phyloP scores from a whole-genome alignment of 2,113 vertebrate species.

The Arenaria interpres region DNA sequence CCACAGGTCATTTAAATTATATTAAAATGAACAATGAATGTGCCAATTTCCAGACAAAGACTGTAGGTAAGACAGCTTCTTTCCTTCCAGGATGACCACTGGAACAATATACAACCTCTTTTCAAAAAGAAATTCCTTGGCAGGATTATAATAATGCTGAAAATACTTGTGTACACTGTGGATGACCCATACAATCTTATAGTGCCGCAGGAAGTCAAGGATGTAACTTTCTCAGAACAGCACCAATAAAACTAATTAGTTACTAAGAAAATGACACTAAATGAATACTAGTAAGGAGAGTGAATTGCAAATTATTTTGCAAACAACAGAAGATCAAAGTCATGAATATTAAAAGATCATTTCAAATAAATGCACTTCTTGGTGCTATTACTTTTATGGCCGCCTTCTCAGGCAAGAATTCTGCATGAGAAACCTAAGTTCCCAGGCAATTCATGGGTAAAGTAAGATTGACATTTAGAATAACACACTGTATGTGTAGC shows the following conservation, averaged over 20 bases:
- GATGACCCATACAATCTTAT: background rate
- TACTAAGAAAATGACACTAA: background rate
- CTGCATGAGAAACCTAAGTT: background rate
- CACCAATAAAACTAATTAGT: background rate
- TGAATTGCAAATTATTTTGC: background rate
- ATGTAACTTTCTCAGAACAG: background rate
- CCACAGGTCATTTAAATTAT: background rate
- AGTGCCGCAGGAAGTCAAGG: background rate
- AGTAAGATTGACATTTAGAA: slow-evolving; percentile 22
- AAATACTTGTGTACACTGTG: background rate
- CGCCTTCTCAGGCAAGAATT: background rate
- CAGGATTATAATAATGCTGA: background rate
- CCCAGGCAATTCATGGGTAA: background rate
- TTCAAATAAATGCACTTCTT: background rate
- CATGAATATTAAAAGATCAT: background rate
- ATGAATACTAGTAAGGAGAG: background rate
- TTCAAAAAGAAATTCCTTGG: background rate
- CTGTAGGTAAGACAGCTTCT: background rate
- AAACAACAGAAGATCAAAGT: background rate
- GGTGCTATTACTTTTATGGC: background rate
- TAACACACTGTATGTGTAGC: background rate
- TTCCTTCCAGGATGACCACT: background rate
- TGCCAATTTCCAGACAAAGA: background rate
- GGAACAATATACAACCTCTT: background rate
- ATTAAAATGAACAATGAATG: background rate